Evolutionary conservation across 2,888 invertebrate species (phyloP), one percentile per base, ranked within the genome.

Genomic region (Neoitamus cyanurus): DNA sequence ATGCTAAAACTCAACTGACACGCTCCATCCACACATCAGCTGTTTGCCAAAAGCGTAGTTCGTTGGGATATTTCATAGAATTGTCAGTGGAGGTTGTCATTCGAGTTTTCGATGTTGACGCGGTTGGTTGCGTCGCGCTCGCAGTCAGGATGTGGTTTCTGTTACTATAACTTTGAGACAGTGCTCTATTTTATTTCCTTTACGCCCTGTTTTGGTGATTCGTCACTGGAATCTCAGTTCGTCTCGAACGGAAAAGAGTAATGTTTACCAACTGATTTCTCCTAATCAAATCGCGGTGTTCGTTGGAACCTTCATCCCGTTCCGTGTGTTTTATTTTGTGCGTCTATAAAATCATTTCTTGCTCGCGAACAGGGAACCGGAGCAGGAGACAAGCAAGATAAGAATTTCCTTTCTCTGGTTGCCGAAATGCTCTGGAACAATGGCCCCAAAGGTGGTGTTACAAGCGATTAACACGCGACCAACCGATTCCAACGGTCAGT

Each of bases 401-500:
- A n/a, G 58, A 68, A 68, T 3, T 42, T n/a, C 30, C 30, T 37
- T 46, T 15, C 28, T 37, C n/a, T 77, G 25, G 80, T 15, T 58
- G 42, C 28, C 25, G 58, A 48, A 68, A 80, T 80, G 80, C 80
- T 80, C 20, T 48, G 58, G 48, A 31, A 80, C 80, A 68, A 80
- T 80, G 80, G 80, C 80, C 58, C 20, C 80, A 80, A 58, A 15
- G 58, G 77, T 46, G 9, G 20, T 75, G n/a, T n/a, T n/a, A 28
- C 30, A 31, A 46, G 77, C 46, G 46, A 25, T 46, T 42, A 77
- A 77, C 25, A 20, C 42, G 42, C 25, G 30, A 28, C 42, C 46
- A 28, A 25, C 42, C 25, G 20, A 77, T 28, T 20, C 11, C 25
- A 42, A 77, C 28, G 42, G 46, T 30, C 42, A 77, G 42, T 68